Conservation (phyloP, 2,888 invertebrate species). For the Melanargia galathea region DNA sequence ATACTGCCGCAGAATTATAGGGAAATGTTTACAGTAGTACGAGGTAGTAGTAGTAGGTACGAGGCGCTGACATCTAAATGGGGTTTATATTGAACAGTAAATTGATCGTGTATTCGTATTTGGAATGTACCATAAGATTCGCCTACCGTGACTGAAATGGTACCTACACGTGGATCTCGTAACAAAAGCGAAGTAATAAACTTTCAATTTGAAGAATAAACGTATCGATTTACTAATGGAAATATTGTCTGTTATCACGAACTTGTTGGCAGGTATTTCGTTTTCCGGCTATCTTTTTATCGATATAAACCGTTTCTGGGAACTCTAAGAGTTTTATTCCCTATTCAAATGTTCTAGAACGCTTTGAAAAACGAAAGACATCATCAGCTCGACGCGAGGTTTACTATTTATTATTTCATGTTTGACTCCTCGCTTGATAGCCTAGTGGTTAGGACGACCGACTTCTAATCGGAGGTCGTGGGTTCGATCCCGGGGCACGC, state of each 20-base stretch:
- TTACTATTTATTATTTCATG: too few relatives aligned
- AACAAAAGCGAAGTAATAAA: not conserved
- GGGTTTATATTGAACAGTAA: too few relatives aligned
- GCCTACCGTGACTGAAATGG: not conserved
- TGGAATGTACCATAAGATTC: not conserved
- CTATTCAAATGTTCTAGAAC: constrained; percentile 7
- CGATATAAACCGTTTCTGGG: not conserved
- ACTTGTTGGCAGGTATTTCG: not conserved
- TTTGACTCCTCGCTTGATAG: too few relatives aligned
- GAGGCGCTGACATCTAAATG: too few relatives aligned
- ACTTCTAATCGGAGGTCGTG: too few relatives aligned
- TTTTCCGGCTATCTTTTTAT: not conserved
- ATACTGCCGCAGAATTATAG: not conserved
- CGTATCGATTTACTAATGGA: not conserved
- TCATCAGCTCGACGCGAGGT: too few relatives aligned
- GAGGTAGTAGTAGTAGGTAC: too few relatives aligned
- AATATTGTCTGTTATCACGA: constrained; percentile 10
- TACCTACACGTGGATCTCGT: not conserved
- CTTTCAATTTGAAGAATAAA: constrained; percentile 6
- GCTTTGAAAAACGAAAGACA: not conserved
- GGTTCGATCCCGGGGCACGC: too few relatives aligned
- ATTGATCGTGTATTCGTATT: not conserved
- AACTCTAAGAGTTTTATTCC: not conserved
- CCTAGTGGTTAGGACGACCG: too few relatives aligned
- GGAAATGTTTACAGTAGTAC: not conserved